A percentile compares a stretch with the other conserved stretches of the same genome.
Conservation (phyloP, 2,113 vertebrate genomes). For the Phoxinus phoxinus region DNA sequence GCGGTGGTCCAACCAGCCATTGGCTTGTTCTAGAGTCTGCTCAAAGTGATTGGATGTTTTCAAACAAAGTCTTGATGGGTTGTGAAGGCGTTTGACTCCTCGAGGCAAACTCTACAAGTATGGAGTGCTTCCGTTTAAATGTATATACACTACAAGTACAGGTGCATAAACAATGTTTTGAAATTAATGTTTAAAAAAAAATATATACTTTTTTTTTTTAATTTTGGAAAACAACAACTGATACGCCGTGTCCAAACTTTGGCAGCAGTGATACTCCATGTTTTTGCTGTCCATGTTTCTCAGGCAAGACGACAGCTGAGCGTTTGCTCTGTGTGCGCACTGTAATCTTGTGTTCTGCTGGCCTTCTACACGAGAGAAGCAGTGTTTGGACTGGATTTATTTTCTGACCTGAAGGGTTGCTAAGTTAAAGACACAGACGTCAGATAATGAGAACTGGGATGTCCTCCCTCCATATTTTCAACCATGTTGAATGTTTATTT, state of each 20-base stretch:
- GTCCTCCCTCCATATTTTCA: neutral
- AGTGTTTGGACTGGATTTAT: neutral
- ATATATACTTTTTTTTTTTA: too few species aligned
- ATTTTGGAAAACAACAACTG: too few species aligned
- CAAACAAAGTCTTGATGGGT: neutral
- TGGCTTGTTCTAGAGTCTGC: neutral
- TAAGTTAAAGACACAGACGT: constrained; percentile 22
- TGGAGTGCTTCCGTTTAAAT: neutral
- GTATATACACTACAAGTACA: neutral
- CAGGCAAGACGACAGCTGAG: too few species aligned
- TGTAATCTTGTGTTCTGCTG: neutral
- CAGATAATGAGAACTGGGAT: constrained; percentile 35
- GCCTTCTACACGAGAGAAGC: neutral
- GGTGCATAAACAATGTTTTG: too few species aligned
- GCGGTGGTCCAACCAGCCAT: neutral
- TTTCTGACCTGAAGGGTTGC: constrained; percentile 17
- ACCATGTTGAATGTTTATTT: neutral
- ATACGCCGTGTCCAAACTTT: too few species aligned
- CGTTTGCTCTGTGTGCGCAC: too few species aligned
- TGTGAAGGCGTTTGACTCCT: neutral
- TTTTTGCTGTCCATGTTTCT: too few species aligned
- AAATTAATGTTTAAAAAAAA: too few species aligned
- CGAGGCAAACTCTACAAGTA: neutral
- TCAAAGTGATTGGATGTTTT: neutral
- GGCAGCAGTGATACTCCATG: too few species aligned